Conservation (phyloP, 2,797 vertebrate genomes). For the Hemitrygon akajei region DNA sequence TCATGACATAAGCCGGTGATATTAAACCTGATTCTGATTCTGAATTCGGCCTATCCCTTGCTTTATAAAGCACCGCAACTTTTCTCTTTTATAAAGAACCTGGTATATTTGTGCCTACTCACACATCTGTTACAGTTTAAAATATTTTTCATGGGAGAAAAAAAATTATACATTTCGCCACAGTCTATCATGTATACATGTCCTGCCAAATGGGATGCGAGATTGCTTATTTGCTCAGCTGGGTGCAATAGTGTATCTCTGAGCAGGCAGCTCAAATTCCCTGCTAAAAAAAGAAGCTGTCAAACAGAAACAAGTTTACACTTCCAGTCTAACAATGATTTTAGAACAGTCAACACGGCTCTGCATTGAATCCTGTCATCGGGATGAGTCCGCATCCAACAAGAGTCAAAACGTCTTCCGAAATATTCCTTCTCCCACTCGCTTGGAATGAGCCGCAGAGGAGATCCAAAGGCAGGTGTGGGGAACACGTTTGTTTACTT, state of each 20-base stretch:
- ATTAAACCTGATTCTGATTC: not conserved
- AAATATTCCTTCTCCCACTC: no score
- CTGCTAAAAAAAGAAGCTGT: slow-evolving; percentile 32
- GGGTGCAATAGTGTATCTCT: slow-evolving; percentile 68
- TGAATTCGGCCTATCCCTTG: not conserved
- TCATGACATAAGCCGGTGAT: no score
- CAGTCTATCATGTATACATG: slow-evolving; percentile 68
- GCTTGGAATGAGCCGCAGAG: not conserved
- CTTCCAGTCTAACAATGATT: slow-evolving; percentile 25
- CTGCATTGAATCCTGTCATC: not conserved
- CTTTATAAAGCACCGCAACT: not conserved
- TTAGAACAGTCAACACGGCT: slow-evolving; percentile 15
- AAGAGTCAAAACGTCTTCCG: not conserved
- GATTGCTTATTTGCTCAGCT: slow-evolving; percentile 70
- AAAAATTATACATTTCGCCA: slow-evolving; percentile 65
- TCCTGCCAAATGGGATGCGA: slow-evolving; percentile 71
- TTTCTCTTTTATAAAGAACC: slow-evolving; percentile 45
- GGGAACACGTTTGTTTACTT: not conserved
- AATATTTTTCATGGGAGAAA: slow-evolving; percentile 59
- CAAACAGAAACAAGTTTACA: slow-evolving; percentile 8
- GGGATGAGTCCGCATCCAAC: not conserved
- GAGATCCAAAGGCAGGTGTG: not conserved
- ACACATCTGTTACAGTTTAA: slow-evolving; percentile 76
- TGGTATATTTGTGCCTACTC: slow-evolving; percentile 65
- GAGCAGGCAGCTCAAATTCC: slow-evolving; percentile 45